phyloP scores from a whole-genome alignment of 2,113 vertebrate genomes.

The Dascyllus trimaculatus region DNA sequence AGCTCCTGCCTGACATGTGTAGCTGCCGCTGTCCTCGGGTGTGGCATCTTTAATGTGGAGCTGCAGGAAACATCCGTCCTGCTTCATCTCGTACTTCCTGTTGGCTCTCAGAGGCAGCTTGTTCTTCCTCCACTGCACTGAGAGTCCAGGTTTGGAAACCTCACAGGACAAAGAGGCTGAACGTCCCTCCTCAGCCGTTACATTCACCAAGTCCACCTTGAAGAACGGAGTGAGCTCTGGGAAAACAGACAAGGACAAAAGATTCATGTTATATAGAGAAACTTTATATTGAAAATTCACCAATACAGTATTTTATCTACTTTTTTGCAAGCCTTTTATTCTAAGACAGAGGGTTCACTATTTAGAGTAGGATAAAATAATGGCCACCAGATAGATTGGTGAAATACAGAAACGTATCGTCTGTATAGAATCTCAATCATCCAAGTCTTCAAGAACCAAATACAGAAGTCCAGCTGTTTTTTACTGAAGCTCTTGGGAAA shows the following conservation, averaged over 20 bases:
- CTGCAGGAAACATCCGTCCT: slow-evolving; percentile 79
- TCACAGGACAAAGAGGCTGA: slow-evolving; percentile 76
- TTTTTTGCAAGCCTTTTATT: too few species aligned
- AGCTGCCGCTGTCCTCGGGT: slow-evolving; percentile 83
- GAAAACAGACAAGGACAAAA: neutral
- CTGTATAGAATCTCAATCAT: too few species aligned
- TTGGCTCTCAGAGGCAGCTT: slow-evolving; percentile 71
- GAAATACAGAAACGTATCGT: too few species aligned
- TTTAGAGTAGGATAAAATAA: too few species aligned
- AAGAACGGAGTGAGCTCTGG: slow-evolving; percentile 63
- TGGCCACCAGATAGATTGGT: too few species aligned
- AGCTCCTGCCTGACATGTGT: slow-evolving; percentile 81
- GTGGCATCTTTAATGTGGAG: slow-evolving; percentile 79
- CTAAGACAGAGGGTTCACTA: too few species aligned
- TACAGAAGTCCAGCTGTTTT: too few species aligned
- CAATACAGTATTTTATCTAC: too few species aligned
- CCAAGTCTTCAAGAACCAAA: too few species aligned
- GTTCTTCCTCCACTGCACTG: slow-evolving; percentile 84
- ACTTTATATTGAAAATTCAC: too few species aligned
- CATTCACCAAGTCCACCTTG: slow-evolving; percentile 78
- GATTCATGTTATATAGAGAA: too few species aligned
- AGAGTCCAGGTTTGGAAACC: slow-evolving; percentile 80
- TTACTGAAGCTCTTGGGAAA: too few species aligned
- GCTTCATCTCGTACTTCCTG: slow-evolving; percentile 83
- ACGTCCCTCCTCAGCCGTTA: slow-evolving; percentile 78